Evolutionary conservation across 2,113 vertebrate genomes (phyloP).

Genomic region (Tichodroma muraria): DNA sequence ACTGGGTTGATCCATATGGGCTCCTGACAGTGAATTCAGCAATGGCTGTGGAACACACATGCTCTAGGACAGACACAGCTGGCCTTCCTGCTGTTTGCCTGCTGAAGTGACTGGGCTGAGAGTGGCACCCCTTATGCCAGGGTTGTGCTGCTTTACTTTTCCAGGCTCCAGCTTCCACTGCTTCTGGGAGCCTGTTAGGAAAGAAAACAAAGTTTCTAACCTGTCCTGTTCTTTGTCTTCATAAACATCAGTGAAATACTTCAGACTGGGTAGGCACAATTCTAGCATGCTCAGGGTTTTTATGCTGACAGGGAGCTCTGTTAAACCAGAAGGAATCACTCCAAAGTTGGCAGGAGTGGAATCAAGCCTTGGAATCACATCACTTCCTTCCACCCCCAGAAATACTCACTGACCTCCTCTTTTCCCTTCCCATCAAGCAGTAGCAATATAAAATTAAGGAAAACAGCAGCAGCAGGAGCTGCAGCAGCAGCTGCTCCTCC

Average conservation of each 20-base stretch:
- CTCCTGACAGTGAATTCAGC: background rate
- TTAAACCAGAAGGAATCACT: background rate
- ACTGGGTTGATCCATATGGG: background rate
- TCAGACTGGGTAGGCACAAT: background rate
- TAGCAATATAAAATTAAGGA: slow-evolving; percentile 8
- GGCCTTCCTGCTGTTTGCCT: background rate
- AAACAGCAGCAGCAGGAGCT: background rate
- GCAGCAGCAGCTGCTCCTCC: background rate
- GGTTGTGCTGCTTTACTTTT: background rate
- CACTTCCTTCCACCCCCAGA: slow-evolving; percentile 45
- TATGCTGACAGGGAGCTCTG: background rate
- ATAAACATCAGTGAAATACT: background rate
- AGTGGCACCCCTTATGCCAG: no score
- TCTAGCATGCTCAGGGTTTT: background rate
- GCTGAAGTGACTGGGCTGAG: background rate
- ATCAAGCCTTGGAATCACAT: background rate
- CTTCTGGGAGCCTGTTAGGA: background rate
- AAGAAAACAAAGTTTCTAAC: background rate
- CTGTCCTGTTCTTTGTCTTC: background rate
- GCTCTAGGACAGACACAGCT: background rate
- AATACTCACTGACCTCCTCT: background rate
- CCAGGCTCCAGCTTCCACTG: background rate
- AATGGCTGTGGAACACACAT: background rate
- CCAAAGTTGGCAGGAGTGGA: background rate
- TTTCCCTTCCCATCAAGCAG: background rate